Conservation (phyloP, 2,113 vertebrate genomes). For the Onychorhynchus coronatus region DNA sequence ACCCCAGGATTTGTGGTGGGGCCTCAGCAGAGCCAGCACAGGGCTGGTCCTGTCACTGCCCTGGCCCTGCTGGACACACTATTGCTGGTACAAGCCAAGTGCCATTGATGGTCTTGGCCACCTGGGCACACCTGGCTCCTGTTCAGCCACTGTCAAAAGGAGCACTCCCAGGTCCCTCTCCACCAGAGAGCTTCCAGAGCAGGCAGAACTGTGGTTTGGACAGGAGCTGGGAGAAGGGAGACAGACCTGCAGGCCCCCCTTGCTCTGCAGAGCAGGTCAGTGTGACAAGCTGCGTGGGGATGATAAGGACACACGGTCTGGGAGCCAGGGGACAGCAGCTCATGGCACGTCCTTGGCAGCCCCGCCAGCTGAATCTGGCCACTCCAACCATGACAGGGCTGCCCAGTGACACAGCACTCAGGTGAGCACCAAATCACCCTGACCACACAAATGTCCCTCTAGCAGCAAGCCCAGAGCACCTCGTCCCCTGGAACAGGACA, state of each 20-base stretch:
- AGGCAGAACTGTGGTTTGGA: neutral
- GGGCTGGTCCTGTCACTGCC: neutral
- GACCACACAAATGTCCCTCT: neutral
- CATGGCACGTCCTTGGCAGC: neutral
- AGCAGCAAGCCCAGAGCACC: neutral
- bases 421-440: neutral
- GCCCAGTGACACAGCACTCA: neutral
- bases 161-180: neutral
- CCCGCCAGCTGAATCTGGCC: rapidly evolving
- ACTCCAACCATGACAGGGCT: neutral
- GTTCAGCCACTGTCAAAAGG: neutral
- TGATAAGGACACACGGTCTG: neutral
- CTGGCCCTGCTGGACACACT: neutral
- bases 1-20: neutral
- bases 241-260: neutral
- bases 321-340: neutral
- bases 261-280: neutral
- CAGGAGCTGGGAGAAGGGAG: neutral
- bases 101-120: neutral
- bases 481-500: neutral
- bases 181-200: neutral
- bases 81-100: neutral
- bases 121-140: neutral
- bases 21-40: neutral
- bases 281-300: neutral